Percentiles rank a stretch among this genome's conserved stretches.
phyloP scores from a whole-genome alignment of 1,140 invertebrate species.

The Drosophila nikananu region DNA sequence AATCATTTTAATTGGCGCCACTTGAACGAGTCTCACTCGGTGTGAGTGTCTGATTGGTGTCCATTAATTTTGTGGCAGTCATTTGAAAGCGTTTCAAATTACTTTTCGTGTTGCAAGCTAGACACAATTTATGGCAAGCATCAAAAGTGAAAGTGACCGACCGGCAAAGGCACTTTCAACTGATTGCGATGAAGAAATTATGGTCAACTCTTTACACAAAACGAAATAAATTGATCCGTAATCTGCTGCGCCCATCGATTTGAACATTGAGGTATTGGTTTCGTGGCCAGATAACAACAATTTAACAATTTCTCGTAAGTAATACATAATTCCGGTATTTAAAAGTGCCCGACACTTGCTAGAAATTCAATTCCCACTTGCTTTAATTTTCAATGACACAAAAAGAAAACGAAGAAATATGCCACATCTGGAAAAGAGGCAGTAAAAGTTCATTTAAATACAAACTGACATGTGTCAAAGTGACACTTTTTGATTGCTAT shows the following conservation, averaged over 20 bases:
- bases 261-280: background rate
- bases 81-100: constrained; percentile 80
- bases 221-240: constrained; percentile 16
- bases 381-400: constrained; percentile 12
- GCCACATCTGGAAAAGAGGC: constrained; percentile 50
- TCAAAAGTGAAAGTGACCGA: constrained; percentile 64
- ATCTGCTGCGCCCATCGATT: constrained; percentile 24
- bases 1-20: constrained; percentile 82
- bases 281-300: background rate
- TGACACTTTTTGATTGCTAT: constrained; percentile 74
- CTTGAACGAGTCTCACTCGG: constrained; percentile 53
- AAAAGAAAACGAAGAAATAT: constrained; percentile 57
- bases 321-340: constrained; percentile 3
- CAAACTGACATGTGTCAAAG: constrained; percentile 73
- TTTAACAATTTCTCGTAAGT: background rate
- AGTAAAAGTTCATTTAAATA: constrained; percentile 72
- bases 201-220: constrained; percentile 6
- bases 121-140: constrained; percentile 27
- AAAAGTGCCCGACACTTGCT: constrained; percentile 4
- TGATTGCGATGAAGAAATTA: constrained; percentile 50
- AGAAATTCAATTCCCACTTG: constrained; percentile 25
- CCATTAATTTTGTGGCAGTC: constrained; percentile 71
- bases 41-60: constrained; percentile 60
- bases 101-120: constrained; percentile 69
- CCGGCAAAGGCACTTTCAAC: constrained; percentile 56